Conservation (phyloP, 2,888 invertebrate genomes). For the Ectobius pallidus region DNA sequence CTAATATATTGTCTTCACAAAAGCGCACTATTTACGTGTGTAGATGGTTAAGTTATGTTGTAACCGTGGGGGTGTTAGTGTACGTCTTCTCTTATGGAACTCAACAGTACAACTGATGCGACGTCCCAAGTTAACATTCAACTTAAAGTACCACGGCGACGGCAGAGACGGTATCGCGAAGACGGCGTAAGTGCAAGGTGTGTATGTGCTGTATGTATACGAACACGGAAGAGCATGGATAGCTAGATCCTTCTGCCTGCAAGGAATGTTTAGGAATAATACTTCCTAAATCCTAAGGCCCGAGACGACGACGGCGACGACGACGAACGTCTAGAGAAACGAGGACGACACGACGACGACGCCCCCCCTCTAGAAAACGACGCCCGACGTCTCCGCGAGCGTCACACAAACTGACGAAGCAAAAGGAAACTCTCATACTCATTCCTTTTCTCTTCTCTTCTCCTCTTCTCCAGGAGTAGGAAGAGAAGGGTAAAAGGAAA, state of each 20-base stretch:
- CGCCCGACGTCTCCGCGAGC: constrained; percentile 41
- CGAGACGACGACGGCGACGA: constrained; percentile 23
- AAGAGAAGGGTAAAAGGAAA: constrained; percentile 32
- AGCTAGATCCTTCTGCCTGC: neutral
- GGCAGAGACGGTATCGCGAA: neutral
- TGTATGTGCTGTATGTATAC: neutral
- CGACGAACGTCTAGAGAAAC: constrained; percentile 21
- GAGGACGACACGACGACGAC: constrained; percentile 28
- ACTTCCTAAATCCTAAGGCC: constrained; percentile 15
- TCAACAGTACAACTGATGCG: constrained; percentile 21
- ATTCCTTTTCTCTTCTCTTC: constrained; percentile 31
- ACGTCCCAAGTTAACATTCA: constrained; percentile 11
- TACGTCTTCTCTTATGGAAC: neutral
- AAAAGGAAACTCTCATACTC: constrained; percentile 37
- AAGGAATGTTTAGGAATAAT: constrained; percentile 18
- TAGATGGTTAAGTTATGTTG: too few species aligned
- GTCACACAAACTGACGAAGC: constrained; percentile 40
- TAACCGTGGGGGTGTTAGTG: too few species aligned
- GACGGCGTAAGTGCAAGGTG: constrained; percentile 11
- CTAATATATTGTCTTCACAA: neutral
- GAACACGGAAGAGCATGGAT: neutral
- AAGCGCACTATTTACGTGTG: neutral
- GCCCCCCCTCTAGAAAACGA: constrained; percentile 39
- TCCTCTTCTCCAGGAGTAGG: constrained; percentile 18
- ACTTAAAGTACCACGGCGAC: constrained; percentile 30